A percentile compares a stretch with the other conserved stretches of the same genome.
phyloP scores from a whole-genome alignment of 30 jellyfish, hydroid and myxozoan genomes.

The Hydractinia echinata region DNA sequence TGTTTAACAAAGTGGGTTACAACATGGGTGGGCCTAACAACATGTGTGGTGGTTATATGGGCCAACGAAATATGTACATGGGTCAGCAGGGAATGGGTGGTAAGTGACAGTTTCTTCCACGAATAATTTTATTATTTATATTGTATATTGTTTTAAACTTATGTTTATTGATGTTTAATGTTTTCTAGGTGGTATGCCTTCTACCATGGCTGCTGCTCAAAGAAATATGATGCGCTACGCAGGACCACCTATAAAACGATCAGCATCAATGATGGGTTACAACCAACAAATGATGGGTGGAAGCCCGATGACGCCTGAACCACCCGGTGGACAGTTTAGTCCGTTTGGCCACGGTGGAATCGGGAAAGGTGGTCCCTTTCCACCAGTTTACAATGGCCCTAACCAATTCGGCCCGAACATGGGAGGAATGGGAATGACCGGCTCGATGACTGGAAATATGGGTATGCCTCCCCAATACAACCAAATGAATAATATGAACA shows the following conservation, averaged over 20 bases:
- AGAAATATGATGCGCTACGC: conserved; percentile 42
- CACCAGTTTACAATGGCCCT: conserved; percentile 97
- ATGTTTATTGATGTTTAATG: neutral
- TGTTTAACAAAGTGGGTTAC: conserved; percentile 48
- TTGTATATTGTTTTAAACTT: neutral
- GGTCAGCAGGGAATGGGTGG: conserved; percentile 59
- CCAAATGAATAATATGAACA: conserved; percentile 36
- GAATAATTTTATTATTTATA: neutral
- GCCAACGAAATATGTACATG: conserved; percentile 68
- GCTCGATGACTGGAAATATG: conserved; percentile 71
- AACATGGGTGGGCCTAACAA: conserved; percentile 53
- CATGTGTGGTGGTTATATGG: conserved; percentile 34
- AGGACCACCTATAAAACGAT: conserved; percentile 68
- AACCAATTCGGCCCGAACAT: conserved; percentile 63
- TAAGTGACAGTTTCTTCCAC: neutral
- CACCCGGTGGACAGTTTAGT: conserved; percentile 50
- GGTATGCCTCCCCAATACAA: conserved; percentile 95
- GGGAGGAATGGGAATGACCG: conserved; percentile 82
- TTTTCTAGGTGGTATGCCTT: conserved; percentile 29
- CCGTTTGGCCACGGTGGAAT: conserved; percentile 35
- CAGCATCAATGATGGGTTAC: conserved; percentile 77
- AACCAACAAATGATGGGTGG: conserved; percentile 64
- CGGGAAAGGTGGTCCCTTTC: conserved; percentile 62
- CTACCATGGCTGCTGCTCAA: conserved; percentile 31
- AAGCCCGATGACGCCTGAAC: conserved; percentile 88